These are phyloP conservation scores for Drosophila setifemur DNA, from an alignment of 1,140 invertebrate species.

Conservation along the genomic window DNA sequence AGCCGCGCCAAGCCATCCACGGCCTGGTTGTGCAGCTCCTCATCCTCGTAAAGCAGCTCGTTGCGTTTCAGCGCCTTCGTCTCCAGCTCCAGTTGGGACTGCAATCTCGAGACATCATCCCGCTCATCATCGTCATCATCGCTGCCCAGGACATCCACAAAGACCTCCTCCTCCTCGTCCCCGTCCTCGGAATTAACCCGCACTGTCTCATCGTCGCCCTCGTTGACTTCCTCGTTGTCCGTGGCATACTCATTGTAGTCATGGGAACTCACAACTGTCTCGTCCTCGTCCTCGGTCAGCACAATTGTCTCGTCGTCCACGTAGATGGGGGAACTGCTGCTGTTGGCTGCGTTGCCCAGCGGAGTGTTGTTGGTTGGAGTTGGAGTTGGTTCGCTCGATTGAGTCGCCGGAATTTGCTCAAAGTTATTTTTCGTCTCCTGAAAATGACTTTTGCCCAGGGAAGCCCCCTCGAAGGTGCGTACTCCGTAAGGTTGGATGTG, in stretches of 20 bases:
- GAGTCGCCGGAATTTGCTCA: slow-evolving; percentile 75
- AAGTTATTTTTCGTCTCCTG: slow-evolving; percentile 80
- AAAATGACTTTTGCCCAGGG: slow-evolving; percentile 82
- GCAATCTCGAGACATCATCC: slow-evolving; percentile 17
- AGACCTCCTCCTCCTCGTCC: slow-evolving; percentile 48
- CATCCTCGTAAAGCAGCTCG: slow-evolving; percentile 74
- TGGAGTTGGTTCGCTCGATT: slow-evolving; percentile 60
- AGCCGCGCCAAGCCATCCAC: slow-evolving; percentile 74
- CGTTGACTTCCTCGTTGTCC: slow-evolving; percentile 50
- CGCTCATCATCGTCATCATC: slow-evolving; percentile 32
- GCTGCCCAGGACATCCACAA: slow-evolving; percentile 40
- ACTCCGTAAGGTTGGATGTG: slow-evolving; percentile 57
- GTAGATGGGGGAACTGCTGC: slow-evolving; percentile 40
- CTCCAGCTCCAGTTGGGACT: slow-evolving; percentile 13
- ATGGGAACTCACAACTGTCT: slow-evolving; percentile 82
- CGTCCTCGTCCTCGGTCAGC: slow-evolving; percentile 80
- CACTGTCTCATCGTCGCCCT: slow-evolving; percentile 26
- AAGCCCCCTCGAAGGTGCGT: slow-evolving; percentile 39
- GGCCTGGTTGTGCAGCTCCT: slow-evolving; percentile 74
- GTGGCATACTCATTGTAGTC: slow-evolving; percentile 69
- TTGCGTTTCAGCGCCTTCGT: slow-evolving; percentile 64
- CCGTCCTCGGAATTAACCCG: slow-evolving; percentile 36
- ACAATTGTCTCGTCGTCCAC: slow-evolving; percentile 81
- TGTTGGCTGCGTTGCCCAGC: not conserved
- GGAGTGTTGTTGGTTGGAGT: not conserved